These are phyloP conservation scores for Drosophila barbarae DNA, from an alignment of 2,888 invertebrate species.

Conservation along the genomic window DNA sequence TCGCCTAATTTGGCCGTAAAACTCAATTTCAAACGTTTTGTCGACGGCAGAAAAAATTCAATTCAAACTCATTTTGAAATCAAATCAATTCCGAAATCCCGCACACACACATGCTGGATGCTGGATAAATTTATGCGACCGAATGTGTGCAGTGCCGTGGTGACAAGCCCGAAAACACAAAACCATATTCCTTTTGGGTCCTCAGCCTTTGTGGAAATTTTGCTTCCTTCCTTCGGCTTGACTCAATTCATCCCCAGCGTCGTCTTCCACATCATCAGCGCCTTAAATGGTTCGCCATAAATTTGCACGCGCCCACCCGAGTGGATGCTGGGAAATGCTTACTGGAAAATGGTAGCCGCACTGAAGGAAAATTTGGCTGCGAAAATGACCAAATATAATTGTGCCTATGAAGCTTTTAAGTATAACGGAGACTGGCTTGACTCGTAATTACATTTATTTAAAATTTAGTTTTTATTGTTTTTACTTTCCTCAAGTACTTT, in stretches of 20 bases:
- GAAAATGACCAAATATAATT: not conserved
- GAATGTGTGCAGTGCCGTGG: slow-evolving; percentile 51
- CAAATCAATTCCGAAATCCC: slow-evolving; percentile 74
- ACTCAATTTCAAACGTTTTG: slow-evolving; percentile 75
- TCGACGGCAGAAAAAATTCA: slow-evolving; percentile 65
- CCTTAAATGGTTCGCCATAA: slow-evolving; percentile 72
- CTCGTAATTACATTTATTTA: not conserved
- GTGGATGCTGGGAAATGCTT: slow-evolving; percentile 6
- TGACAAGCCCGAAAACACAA: slow-evolving; percentile 72
- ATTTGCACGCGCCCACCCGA: slow-evolving; percentile 59
- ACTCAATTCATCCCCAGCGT: slow-evolving; percentile 60
- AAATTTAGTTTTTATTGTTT: not conserved
- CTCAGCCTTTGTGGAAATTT: slow-evolving; percentile 46
- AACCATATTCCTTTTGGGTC: slow-evolving; percentile 57
- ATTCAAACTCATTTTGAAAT: slow-evolving; percentile 75
- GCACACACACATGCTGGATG: slow-evolving; percentile 22
- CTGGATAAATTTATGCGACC: slow-evolving; percentile 55
- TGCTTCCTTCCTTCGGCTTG: slow-evolving; percentile 26
- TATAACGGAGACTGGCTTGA: not conserved
- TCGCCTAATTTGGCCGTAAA: slow-evolving; percentile 73
- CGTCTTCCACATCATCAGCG: slow-evolving; percentile 71
- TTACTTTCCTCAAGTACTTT: not conserved
- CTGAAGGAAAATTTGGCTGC: not conserved
- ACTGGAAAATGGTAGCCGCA: slow-evolving; percentile 5
- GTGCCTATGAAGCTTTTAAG: too few relatives aligned